Evolutionary conservation across 2,888 invertebrate genomes (phyloP).

Genomic region (Drosophila austrosaltans): DNA sequence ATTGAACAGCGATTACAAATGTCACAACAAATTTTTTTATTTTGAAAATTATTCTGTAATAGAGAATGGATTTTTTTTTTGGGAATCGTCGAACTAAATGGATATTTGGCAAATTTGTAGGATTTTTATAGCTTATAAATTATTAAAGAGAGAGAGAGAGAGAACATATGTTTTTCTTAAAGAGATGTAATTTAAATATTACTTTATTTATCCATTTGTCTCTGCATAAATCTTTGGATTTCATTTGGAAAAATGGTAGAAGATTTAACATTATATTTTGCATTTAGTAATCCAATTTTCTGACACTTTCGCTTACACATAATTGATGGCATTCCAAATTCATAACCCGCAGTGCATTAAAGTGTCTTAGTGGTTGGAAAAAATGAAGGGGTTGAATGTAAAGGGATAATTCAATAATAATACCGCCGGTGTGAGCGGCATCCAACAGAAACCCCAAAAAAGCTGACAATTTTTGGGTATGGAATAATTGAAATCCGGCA

Average conservation of each 20-base stretch:
- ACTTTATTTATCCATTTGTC: neutral
- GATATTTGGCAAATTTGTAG: slow-evolving; percentile 35
- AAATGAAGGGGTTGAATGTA: slow-evolving; percentile 38
- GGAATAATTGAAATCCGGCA: slow-evolving; percentile 68
- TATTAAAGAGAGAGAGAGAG: neutral
- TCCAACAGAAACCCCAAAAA: slow-evolving; percentile 52
- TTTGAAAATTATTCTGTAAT: slow-evolving; percentile 32
- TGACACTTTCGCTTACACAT: slow-evolving; percentile 32
- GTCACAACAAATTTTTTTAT: slow-evolving; percentile 57
- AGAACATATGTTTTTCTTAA: neutral
- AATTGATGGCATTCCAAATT: slow-evolving; percentile 22
- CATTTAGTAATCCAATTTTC: slow-evolving; percentile 4
- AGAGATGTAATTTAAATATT: neutral
- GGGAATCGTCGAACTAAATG: neutral
- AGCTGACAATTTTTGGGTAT: slow-evolving; percentile 60
- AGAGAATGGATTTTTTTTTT: slow-evolving; percentile 44
- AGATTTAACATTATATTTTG: neutral
- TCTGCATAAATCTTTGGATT: neutral
- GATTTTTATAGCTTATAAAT: neutral
- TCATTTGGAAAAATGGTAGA: neutral
- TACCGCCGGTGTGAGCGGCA: slow-evolving; percentile 40
- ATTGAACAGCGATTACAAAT: slow-evolving; percentile 77
- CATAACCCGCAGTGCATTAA: slow-evolving; percentile 20
- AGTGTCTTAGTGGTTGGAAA: slow-evolving; percentile 27
- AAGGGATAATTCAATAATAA: slow-evolving; percentile 73